Evolutionary conservation across 2,113 vertebrate species (phyloP).

Genomic region (Menura novaehollandiae): DNA sequence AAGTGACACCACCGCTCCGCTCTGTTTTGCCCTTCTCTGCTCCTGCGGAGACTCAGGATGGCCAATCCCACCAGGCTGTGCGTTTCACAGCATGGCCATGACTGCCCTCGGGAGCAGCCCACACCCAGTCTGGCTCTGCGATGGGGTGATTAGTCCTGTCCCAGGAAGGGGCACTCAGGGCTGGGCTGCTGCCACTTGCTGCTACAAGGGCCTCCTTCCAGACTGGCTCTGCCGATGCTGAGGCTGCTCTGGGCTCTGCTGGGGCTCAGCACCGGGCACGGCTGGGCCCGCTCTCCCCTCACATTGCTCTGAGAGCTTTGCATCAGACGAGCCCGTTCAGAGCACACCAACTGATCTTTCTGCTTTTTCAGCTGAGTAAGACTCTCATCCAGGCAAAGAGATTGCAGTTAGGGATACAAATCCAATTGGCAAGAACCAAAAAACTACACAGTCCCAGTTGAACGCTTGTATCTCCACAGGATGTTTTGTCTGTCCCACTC

Average conservation of each 20-base stretch:
- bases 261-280: neutral
- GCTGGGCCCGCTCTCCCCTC: neutral
- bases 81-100: fast-evolving
- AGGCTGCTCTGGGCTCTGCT: neutral
- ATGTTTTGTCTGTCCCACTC: neutral
- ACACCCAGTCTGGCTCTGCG: neutral
- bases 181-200: fast-evolving
- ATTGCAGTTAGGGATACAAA: conserved; percentile 55
- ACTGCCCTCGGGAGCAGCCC: neutral
- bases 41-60: neutral
- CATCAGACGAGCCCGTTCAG: neutral
- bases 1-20: neutral
- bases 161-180: neutral
- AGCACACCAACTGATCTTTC: neutral
- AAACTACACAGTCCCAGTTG: conserved; percentile 16
- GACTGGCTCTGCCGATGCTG: neutral
- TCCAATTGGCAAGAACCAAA: conserved; percentile 50
- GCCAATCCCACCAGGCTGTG: neutral
- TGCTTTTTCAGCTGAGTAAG: neutral
- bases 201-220: neutral
- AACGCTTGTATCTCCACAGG: neutral
- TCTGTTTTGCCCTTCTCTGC: neutral
- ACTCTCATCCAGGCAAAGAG: conserved; percentile 54
- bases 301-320: neutral
- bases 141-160: fast-evolving